Percentiles rank a stretch among this genome's conserved stretches.
phyloP scores from a whole-genome alignment of 2,888 invertebrate genomes.

The Drosophila hamatofila region DNA sequence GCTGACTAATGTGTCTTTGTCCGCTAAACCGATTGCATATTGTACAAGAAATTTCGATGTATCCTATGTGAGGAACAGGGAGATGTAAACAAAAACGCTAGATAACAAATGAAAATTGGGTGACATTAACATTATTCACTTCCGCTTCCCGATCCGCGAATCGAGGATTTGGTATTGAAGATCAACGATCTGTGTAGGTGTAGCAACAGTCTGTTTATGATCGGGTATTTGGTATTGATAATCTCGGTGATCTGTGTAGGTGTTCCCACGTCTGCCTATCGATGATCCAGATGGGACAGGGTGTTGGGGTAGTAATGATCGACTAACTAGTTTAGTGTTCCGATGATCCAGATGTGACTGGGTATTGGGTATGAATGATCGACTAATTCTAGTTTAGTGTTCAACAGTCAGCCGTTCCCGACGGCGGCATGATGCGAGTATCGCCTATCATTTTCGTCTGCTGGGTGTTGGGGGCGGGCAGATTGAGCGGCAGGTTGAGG shows the following conservation, averaged over 20 bases:
- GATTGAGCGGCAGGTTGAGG: slow-evolving; percentile 71
- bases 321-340: neutral
- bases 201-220: neutral
- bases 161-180: slow-evolving; percentile 4
- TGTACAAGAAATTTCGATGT: slow-evolving; percentile 42
- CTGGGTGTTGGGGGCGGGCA: slow-evolving; percentile 31
- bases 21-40: slow-evolving; percentile 2
- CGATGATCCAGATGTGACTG: neutral
- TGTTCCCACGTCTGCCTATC: neutral
- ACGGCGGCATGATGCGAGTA: slow-evolving; percentile 41
- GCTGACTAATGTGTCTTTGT: neutral
- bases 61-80: neutral
- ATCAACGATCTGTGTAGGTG: neutral
- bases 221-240: neutral
- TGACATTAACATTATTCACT: slow-evolving; percentile 3
- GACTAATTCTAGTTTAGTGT: neutral
- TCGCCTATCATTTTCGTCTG: slow-evolving; percentile 33
- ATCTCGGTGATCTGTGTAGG: neutral
- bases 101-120: slow-evolving; percentile 18
- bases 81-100: slow-evolving; percentile 11
- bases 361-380: neutral
- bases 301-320: too few relatives aligned
- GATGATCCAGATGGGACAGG: neutral
- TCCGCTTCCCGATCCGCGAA: neutral
- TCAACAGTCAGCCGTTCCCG: slow-evolving; percentile 20